A percentile compares a stretch with the other conserved stretches of the same genome.
These are phyloP conservation scores for Leucozona laternaria DNA, from an alignment of 2,888 invertebrate genomes.

Conservation along the genomic window DNA sequence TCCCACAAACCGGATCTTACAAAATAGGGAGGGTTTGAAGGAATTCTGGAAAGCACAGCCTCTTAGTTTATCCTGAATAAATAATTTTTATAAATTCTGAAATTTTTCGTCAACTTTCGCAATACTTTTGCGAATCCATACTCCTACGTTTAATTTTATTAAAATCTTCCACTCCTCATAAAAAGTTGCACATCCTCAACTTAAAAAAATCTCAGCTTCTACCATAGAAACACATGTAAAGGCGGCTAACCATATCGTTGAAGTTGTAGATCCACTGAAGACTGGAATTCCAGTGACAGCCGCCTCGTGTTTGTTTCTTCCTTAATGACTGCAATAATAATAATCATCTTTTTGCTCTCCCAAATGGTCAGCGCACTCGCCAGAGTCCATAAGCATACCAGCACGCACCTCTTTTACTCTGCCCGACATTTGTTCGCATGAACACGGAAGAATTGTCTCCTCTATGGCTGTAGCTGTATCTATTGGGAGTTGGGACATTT, in stretches of 20 bases:
- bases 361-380: slow-evolving; percentile 21
- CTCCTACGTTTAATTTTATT: neutral
- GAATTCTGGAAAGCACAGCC: no score
- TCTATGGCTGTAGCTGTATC: neutral
- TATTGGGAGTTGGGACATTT: slow-evolving; percentile 21
- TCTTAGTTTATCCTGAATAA: no score
- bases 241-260: neutral
- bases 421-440: slow-evolving; percentile 55
- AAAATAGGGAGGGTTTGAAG: no score
- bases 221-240: neutral
- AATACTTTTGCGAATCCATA: no score
- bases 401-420: slow-evolving; percentile 53
- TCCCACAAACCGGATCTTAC: no score
- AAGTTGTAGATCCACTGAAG: neutral
- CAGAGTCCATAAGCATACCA: slow-evolving; percentile 23
- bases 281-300: slow-evolving; percentile 33
- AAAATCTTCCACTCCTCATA: neutral
- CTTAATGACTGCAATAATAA: slow-evolving; percentile 45
- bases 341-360: slow-evolving; percentile 46
- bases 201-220: neutral
- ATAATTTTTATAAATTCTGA: no score
- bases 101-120: no score
- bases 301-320: slow-evolving; percentile 25
- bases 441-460: slow-evolving; percentile 68
- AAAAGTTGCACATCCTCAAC: neutral